Evolutionary conservation across 1,140 invertebrate species (phyloP).

Genomic region (Brachionus asplanchnoidis): DNA sequence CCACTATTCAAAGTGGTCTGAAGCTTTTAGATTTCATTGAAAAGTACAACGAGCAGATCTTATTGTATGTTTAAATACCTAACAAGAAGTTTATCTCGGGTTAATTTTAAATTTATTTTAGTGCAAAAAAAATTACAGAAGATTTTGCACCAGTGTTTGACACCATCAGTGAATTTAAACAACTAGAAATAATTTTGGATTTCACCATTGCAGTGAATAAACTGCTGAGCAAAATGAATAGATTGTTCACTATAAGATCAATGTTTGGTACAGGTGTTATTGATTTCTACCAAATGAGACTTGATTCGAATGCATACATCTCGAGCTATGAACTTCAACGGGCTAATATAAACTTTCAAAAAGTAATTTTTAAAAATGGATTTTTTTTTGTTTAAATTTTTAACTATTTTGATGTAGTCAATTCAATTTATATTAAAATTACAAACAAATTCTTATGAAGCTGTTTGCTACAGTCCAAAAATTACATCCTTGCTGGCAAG

Average conservation of each 20-base stretch:
- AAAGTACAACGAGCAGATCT: conserved; percentile 25
- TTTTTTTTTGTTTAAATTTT: not conserved
- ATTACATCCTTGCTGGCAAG: not conserved
- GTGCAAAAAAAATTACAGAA: conserved; percentile 3
- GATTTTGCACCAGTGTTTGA: conserved; percentile 25
- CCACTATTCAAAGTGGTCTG: not conserved
- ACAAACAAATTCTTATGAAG: conserved; percentile 1
- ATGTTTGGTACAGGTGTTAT: conserved; percentile 22
- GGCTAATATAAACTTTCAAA: conserved; percentile 21
- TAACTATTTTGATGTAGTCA: not conserved
- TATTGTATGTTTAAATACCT: not conserved
- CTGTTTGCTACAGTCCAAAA: conserved; percentile 23
- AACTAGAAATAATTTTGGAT: conserved; percentile 28
- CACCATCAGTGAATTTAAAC: conserved; percentile 7
- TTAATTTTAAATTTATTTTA: not conserved
- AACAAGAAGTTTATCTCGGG: not conserved
- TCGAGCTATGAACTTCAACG: conserved; percentile 1
- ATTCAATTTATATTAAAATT: conserved; percentile 12
- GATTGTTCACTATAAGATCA: conserved; percentile 13
- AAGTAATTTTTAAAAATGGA: not conserved
- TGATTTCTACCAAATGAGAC: conserved; percentile 12
- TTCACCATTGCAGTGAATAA: not conserved
- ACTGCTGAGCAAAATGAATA: conserved; percentile 16
- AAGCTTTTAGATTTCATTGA: conserved; percentile 27
- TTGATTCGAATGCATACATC: conserved; percentile 25